Percentiles rank a stretch among this genome's conserved stretches.
phyloP scores from a whole-genome alignment of 2,888 invertebrate genomes.

The Dicycla oo region DNA sequence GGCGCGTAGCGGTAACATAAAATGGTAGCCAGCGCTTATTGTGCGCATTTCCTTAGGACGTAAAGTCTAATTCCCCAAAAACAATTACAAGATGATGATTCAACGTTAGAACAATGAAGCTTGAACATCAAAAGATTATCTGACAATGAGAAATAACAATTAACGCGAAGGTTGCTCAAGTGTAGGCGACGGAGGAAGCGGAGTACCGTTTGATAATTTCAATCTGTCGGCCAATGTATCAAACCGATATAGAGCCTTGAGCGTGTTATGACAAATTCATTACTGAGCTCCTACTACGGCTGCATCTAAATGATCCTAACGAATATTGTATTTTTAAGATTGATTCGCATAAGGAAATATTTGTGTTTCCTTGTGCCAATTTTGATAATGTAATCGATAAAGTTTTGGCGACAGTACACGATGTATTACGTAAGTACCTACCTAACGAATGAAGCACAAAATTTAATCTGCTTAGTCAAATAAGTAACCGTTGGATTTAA shows the following conservation, averaged over 20 bases:
- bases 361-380: slow-evolving; percentile 38
- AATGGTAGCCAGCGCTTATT: slow-evolving; percentile 65
- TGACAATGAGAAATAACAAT: slow-evolving; percentile 74
- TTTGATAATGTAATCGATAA: slow-evolving; percentile 11
- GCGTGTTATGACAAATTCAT: slow-evolving; percentile 55
- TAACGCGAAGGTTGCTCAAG: slow-evolving; percentile 67
- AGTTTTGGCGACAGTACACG: not conserved
- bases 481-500: not conserved
- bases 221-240: slow-evolving; percentile 49
- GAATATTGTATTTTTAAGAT: slow-evolving; percentile 34
- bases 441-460: not conserved
- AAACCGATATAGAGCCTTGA: slow-evolving; percentile 59
- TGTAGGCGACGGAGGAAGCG: slow-evolving; percentile 71
- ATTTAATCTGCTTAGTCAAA: not conserved
- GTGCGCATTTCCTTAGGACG: slow-evolving; percentile 64
- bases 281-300: slow-evolving; percentile 35
- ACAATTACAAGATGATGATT: slow-evolving; percentile 60
- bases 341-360: slow-evolving; percentile 39
- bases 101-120: slow-evolving; percentile 69
- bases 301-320: slow-evolving; percentile 45
- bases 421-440: slow-evolving; percentile 6
- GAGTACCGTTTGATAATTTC: slow-evolving; percentile 66
- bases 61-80: slow-evolving; percentile 65
- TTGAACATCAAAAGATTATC: slow-evolving; percentile 68
- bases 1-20: slow-evolving; percentile 71